Evolutionary conservation across 2,797 vertebrate species (phyloP).

Genomic region (Ctenosaura bakeri): DNA sequence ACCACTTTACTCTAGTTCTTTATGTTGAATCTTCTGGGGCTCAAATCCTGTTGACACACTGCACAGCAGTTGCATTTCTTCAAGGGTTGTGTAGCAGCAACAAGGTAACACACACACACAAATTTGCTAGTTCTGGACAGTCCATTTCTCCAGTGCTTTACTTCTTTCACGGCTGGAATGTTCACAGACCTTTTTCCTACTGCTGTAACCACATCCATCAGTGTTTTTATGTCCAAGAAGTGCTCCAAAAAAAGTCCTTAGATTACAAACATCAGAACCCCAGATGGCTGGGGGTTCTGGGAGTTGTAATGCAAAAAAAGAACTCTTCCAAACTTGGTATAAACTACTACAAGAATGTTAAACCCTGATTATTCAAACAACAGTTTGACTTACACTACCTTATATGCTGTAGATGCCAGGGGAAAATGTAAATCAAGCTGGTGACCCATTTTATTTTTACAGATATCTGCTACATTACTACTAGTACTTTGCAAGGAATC

Average conservation of each 20-base stretch:
- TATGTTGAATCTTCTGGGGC: no score
- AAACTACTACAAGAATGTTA: not conserved
- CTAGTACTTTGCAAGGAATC: slow-evolving; percentile 24
- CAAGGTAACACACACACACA: no score
- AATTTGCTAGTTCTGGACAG: no score
- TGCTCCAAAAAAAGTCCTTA: not conserved
- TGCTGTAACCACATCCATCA: no score
- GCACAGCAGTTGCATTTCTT: no score
- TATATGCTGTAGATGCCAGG: accelerated
- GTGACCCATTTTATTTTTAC: slow-evolving; percentile 22
- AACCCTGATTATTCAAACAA: accelerated
- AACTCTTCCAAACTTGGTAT: not conserved
- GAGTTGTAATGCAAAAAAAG: not conserved
- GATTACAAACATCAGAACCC: not conserved
- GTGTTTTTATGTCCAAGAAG: no score
- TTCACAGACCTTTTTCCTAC: no score
- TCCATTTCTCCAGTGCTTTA: no score
- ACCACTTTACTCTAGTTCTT: not conserved
- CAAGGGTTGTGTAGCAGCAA: no score
- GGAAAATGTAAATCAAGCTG: slow-evolving; percentile 21
- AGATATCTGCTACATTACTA: slow-evolving; percentile 50
- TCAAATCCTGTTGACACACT: no score
- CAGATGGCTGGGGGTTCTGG: not conserved
- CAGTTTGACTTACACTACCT: not conserved
- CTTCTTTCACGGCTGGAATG: no score